phyloP scores from a whole-genome alignment of 2,888 invertebrate genomes.

The Kuschelorhynchus macadamiae region DNA sequence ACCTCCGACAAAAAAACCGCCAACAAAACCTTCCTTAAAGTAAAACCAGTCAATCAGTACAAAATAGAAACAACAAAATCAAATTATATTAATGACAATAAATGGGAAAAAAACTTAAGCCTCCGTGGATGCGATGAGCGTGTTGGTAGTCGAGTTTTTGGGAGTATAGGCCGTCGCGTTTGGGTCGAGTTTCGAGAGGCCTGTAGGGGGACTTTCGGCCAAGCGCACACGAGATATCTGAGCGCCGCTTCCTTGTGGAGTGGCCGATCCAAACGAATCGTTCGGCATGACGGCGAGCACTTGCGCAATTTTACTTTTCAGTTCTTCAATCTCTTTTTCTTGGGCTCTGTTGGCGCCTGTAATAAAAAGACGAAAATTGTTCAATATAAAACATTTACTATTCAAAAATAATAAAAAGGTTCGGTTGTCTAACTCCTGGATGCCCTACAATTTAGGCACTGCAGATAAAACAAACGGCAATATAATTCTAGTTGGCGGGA shows the following conservation, averaged over 20 bases:
- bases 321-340: constrained; percentile 92
- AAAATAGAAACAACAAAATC: neutral
- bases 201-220: constrained; percentile 69
- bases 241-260: constrained; percentile 3
- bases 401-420: no score
- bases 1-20: neutral
- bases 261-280: constrained; percentile 22
- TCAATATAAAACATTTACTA: no score
- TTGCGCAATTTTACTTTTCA: constrained; percentile 93
- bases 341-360: constrained; percentile 85
- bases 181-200: constrained; percentile 78
- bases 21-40: no score
- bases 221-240: constrained; percentile 73
- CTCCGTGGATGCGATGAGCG: constrained; percentile 73
- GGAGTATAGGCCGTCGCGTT: constrained; percentile 94
- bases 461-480: no score
- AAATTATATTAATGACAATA: neutral
- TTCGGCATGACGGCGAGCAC: constrained; percentile 93
- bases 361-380: no score
- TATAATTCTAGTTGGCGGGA: no score
- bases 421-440: no score
- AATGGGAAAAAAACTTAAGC: constrained; percentile 63
- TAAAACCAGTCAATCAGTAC: neutral
- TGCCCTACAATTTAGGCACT: no score
- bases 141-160: constrained; percentile 71